A percentile compares a stretch with the other conserved stretches of the same genome.
Conservation (phyloP, 2,113 vertebrate genomes). For the Tetraodon nigroviridis region DNA sequence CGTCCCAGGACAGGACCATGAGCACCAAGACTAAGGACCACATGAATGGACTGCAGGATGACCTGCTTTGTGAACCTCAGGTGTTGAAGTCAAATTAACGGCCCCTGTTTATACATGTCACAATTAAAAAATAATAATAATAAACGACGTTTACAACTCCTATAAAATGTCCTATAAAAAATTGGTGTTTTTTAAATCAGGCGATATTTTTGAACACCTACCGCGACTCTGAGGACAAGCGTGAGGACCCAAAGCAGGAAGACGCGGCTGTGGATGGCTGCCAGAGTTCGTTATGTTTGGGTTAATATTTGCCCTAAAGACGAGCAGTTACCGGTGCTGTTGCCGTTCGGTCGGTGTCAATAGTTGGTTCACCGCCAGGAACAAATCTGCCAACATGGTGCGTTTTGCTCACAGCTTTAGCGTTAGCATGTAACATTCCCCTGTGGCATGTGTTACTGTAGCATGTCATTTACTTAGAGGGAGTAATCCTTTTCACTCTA, state of each 20-base stretch:
- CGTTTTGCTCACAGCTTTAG: constrained; percentile 25
- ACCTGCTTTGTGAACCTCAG: not conserved
- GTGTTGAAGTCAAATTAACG: too few relatives aligned
- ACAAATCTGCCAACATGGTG: constrained; percentile 66
- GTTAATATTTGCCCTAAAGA: constrained; percentile 69
- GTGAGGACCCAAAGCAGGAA: not conserved
- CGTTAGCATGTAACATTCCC: constrained; percentile 8
- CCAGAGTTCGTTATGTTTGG: constrained; percentile 44
- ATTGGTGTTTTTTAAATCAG: constrained; percentile 60
- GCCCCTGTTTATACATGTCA: too few relatives aligned
- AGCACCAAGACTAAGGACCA: constrained; percentile 83
- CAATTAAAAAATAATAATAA: too few relatives aligned
- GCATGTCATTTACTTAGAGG: too few relatives aligned
- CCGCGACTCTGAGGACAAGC: not conserved
- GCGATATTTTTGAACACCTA: constrained; percentile 51
- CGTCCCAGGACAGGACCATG: constrained; percentile 92
- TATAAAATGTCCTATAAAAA: too few relatives aligned
- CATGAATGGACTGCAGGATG: not conserved
- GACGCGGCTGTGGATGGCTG: not conserved
- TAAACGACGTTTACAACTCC: too few relatives aligned
- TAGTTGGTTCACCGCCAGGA: constrained; percentile 1
- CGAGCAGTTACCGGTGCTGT: constrained; percentile 30
- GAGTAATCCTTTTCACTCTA: too few relatives aligned
- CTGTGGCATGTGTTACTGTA: not conserved
- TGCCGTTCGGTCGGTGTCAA: constrained; percentile 3